These are phyloP conservation scores for Beaufortia kweichowensis DNA, from an alignment of 2,113 vertebrate species.

Conservation along the genomic window DNA sequence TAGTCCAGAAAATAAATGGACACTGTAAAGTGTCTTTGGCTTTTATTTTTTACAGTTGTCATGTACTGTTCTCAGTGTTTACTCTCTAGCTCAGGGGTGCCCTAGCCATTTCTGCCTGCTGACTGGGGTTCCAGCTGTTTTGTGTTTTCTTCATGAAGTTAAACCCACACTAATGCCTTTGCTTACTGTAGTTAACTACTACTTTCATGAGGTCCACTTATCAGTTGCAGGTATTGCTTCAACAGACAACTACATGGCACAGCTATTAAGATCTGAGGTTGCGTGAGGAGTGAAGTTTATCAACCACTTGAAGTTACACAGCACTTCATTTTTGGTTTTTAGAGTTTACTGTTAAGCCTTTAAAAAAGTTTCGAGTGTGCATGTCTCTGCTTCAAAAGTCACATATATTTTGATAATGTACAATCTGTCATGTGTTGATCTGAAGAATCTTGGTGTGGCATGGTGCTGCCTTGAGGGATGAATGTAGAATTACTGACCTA, in stretches of 20 bases:
- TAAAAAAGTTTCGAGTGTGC: neutral
- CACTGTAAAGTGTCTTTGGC: constrained; percentile 33
- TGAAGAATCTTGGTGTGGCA: neutral
- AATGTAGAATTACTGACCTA: neutral
- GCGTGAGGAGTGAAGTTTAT: neutral
- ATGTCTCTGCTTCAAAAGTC: neutral
- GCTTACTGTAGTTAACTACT: neutral
- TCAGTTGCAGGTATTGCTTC: constrained; percentile 6
- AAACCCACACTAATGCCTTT: neutral
- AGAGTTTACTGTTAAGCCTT: neutral
- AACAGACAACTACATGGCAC: neutral
- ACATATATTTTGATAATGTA: neutral
- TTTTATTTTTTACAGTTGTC: constrained; percentile 28
- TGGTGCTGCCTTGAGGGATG: neutral
- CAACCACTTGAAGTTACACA: neutral
- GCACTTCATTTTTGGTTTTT: neutral
- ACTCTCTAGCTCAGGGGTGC: constrained; percentile 5
- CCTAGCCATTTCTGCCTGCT: neutral
- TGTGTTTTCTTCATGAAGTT: neutral
- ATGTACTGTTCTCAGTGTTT: constrained; percentile 41
- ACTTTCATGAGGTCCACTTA: neutral
- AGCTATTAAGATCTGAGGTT: neutral
- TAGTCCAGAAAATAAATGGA: constrained; percentile 53
- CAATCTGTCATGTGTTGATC: neutral
- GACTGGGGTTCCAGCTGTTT: neutral